Percentiles rank a stretch among this genome's conserved stretches.
These are phyloP conservation scores for Corynorhinus townsendii DNA, from an alignment of 2,113 vertebrate genomes.

Conservation along the genomic window DNA sequence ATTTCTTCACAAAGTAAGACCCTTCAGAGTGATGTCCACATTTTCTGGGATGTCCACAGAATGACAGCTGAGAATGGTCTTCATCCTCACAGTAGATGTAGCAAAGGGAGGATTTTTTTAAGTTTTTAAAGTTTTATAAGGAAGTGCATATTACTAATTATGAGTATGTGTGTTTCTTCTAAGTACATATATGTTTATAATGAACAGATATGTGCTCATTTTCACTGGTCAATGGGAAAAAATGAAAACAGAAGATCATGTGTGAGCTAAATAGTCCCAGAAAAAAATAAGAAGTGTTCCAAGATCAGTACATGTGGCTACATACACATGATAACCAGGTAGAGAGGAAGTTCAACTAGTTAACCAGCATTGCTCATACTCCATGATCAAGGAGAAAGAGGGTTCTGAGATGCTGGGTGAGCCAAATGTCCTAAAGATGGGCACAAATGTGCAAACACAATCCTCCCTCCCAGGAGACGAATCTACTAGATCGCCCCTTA, in stretches of 20 bases:
- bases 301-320: neutral
- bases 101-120: neutral
- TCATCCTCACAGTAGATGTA: neutral
- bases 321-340: neutral
- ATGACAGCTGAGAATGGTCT: too few relatives aligned
- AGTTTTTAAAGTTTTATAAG: neutral
- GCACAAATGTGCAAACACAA: neutral
- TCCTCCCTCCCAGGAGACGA: neutral
- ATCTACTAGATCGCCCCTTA: neutral
- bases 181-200: neutral
- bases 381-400: neutral
- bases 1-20: too few relatives aligned
- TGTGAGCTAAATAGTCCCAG: neutral
- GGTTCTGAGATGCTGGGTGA: neutral
- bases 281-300: neutral
- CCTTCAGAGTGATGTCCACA: too few relatives aligned
- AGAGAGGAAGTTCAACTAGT: neutral
- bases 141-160: neutral
- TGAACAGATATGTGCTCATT: neutral
- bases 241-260: neutral
- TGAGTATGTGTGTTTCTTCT: neutral
- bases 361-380: neutral
- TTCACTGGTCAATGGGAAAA: neutral
- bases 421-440: neutral
- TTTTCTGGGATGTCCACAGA: too few relatives aligned